Conservation (phyloP, 2,797 vertebrate species). For the Scolopax rusticola region DNA sequence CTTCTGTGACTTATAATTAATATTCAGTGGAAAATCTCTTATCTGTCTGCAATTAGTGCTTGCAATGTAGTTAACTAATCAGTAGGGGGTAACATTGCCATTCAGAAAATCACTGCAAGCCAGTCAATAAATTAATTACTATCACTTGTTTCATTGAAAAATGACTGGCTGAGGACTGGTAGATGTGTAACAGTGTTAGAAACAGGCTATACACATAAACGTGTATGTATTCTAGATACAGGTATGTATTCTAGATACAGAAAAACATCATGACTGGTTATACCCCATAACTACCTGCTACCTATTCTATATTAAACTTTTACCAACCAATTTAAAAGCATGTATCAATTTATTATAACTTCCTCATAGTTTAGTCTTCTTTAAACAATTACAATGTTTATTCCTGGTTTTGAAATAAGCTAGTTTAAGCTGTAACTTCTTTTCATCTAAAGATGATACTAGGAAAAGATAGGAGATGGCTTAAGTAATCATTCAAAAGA, state of each 20-base stretch:
- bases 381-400: not conserved
- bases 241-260: accelerated
- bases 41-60: not conserved
- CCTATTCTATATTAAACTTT: not conserved
- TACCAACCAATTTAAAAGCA: not conserved
- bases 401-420: not conserved
- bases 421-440: not conserved
- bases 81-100: conserved; percentile 7
- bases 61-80: not conserved
- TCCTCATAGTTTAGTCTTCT: not conserved
- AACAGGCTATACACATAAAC: not conserved
- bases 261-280: not conserved
- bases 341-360: not conserved
- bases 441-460: not conserved
- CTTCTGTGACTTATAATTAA: not conserved
- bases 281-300: not conserved
- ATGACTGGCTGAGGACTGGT: not conserved
- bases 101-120: not conserved
- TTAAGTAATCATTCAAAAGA: not conserved
- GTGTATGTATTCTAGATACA: accelerated
- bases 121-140: not conserved
- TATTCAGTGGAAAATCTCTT: not conserved
- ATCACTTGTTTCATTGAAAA: not conserved
- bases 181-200: not conserved
- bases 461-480: not conserved